These are phyloP conservation scores for Macrosoma leucophasiata DNA, from an alignment of 2,888 invertebrate species.

Conservation along the genomic window DNA sequence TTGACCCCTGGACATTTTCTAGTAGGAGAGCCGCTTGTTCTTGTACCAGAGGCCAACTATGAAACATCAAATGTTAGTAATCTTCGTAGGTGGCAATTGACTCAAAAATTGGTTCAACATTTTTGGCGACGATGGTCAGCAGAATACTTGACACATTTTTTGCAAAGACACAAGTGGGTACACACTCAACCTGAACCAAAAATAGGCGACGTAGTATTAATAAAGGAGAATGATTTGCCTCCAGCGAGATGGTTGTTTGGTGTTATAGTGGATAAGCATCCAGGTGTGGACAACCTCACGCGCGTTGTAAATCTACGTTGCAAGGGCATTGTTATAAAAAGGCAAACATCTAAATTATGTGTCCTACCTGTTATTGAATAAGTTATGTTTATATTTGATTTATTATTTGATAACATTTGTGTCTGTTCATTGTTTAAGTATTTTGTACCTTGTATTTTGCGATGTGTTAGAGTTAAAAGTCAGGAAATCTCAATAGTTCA, in stretches of 20 bases:
- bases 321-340: slow-evolving; percentile 5
- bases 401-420: no score
- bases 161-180: slow-evolving; percentile 23
- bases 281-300: slow-evolving; percentile 23
- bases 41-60: slow-evolving; percentile 15
- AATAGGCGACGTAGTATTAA: slow-evolving; percentile 22
- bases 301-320: slow-evolving; percentile 19
- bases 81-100: slow-evolving; percentile 22
- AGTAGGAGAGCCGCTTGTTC: slow-evolving; percentile 22
- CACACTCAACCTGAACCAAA: slow-evolving; percentile 16
- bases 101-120: no score
- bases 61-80: slow-evolving; percentile 13
- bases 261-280: slow-evolving; percentile 20
- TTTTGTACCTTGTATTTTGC: no score
- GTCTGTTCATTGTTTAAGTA: no score
- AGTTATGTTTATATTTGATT: neutral
- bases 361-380: slow-evolving; percentile 4
- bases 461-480: no score
- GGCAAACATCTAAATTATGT: slow-evolving; percentile 8
- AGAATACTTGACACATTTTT: slow-evolving; percentile 19
- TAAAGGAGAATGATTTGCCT: slow-evolving; percentile 25
- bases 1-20: slow-evolving; percentile 27
- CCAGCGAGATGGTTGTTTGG: slow-evolving; percentile 23
- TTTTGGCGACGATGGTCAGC: slow-evolving; percentile 26
- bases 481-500: no score